Evolutionary conservation across 2,888 invertebrate species (phyloP).

Genomic region (Pseudococcus jackbeardsleyi): DNA sequence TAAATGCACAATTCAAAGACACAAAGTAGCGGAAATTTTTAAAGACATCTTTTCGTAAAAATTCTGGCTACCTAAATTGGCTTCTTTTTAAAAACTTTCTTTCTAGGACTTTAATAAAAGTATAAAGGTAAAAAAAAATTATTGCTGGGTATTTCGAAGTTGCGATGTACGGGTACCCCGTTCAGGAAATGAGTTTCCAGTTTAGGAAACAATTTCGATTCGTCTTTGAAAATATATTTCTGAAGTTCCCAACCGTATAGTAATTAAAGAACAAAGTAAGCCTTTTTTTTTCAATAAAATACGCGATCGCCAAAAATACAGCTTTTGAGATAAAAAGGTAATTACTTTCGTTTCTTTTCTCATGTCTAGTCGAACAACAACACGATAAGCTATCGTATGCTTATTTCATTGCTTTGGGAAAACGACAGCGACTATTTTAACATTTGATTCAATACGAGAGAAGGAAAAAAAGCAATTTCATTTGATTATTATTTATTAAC

Average conservation of each 20-base stretch:
- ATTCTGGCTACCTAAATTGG: neutral
- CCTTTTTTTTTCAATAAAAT: constrained; percentile 28
- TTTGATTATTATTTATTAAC: neutral
- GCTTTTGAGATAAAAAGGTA: constrained; percentile 23
- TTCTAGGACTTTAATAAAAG: neutral
- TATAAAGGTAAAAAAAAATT: neutral
- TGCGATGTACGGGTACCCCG: neutral
- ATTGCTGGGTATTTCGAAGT: neutral
- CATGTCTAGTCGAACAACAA: neutral
- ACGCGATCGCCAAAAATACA: neutral
- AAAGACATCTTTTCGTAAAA: constrained; percentile 1
- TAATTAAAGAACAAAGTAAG: constrained; percentile 33
- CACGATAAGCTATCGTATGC: neutral
- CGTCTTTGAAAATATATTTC: constrained; percentile 30
- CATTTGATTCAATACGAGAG: neutral
- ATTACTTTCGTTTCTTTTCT: constrained; percentile 11
- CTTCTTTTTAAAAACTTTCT: constrained; percentile 6
- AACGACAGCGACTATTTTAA: neutral
- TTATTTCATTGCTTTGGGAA: neutral
- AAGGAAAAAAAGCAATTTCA: neutral
- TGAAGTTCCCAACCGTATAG: neutral
- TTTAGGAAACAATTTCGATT: constrained; percentile 35
- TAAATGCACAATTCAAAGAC: constrained; percentile 3
- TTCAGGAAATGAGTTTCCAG: constrained; percentile 26
- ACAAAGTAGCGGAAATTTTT: neutral